Evolutionary conservation across 2,113 vertebrate genomes (phyloP).

Genomic region (Columba janthina): DNA sequence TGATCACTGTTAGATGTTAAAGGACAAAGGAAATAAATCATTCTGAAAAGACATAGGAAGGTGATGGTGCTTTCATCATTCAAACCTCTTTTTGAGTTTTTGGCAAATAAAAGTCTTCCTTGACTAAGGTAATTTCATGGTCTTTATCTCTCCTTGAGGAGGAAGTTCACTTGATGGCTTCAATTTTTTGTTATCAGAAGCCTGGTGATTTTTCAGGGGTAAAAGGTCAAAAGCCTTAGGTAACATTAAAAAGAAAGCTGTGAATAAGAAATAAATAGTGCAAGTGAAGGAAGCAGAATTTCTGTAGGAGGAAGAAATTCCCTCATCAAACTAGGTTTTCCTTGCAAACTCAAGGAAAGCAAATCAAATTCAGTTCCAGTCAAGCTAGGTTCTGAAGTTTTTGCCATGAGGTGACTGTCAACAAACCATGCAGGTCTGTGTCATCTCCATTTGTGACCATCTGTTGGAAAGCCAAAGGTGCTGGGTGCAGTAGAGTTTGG

Average conservation of each 20-base stretch:
- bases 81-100: slow-evolving; percentile 3
- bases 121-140: not conserved
- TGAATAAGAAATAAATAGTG: not conserved
- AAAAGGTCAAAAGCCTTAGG: not conserved
- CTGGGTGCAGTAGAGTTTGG: not conserved
- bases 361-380: not conserved
- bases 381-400: not conserved
- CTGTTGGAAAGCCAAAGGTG: not conserved
- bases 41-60: slow-evolving; percentile 22
- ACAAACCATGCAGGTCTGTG: not conserved
- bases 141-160: slow-evolving; percentile 12
- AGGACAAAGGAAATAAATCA: slow-evolving; percentile 61
- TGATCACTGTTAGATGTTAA: slow-evolving; percentile 30
- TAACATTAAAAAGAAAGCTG: not conserved
- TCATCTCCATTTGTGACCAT: not conserved
- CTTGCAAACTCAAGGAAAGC: not conserved
- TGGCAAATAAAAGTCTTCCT: slow-evolving; percentile 20
- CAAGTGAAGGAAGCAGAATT: not conserved
- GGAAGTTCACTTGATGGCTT: not conserved
- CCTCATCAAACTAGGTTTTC: not conserved
- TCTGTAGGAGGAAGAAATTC: not conserved
- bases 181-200: not conserved
- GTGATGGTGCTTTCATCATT: slow-evolving; percentile 16
- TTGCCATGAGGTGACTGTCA: not conserved
- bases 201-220: not conserved